Conservation (phyloP, 2,113 vertebrate genomes). For the Tichodroma muraria region DNA sequence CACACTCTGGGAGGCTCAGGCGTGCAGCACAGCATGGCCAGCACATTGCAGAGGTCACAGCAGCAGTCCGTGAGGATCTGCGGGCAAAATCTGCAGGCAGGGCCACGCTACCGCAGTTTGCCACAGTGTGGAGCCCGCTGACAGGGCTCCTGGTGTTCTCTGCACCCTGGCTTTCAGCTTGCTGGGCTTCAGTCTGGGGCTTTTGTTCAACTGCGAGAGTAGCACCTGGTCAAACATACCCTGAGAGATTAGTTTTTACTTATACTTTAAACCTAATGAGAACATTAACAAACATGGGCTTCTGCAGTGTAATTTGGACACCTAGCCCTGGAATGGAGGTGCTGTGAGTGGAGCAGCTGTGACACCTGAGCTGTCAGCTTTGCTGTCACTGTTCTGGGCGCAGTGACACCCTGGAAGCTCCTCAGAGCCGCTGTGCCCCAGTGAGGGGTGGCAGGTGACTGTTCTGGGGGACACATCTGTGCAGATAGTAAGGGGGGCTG, state of each 20-base stretch:
- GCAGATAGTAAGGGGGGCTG: neutral
- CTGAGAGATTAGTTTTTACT: neutral
- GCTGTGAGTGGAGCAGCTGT: neutral
- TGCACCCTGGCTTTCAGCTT: too few species aligned
- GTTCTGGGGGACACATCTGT: neutral
- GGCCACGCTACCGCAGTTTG: neutral
- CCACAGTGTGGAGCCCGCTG: neutral
- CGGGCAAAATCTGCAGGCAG: neutral
- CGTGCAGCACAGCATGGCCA: neutral
- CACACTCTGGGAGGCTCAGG: neutral
- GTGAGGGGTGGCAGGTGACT: neutral
- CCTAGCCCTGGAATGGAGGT: neutral
- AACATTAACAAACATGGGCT: neutral
- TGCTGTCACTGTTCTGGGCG: neutral
- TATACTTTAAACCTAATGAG: neutral
- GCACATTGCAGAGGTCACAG: neutral
- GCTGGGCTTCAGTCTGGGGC: neutral
- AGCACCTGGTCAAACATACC: neutral
- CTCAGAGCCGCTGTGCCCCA: fast-evolving
- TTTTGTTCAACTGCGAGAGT: neutral
- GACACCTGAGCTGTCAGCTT: neutral
- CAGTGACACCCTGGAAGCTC: neutral
- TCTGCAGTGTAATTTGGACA: neutral
- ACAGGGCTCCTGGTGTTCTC: neutral
- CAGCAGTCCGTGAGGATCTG: neutral